phyloP scores from a whole-genome alignment of 2,888 invertebrate genomes.

The Drosophila flavopinicola region DNA sequence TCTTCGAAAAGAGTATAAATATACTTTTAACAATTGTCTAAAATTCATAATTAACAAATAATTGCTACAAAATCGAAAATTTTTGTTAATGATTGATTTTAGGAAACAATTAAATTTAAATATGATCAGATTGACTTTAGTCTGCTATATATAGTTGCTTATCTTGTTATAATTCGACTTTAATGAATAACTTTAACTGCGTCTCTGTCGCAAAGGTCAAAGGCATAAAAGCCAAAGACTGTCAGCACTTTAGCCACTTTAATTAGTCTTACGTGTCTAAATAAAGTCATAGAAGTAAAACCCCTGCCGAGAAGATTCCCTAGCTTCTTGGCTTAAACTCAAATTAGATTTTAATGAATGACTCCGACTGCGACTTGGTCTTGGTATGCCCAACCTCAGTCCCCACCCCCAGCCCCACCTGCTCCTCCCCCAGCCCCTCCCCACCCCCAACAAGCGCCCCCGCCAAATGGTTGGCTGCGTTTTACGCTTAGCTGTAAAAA shows the following conservation, averaged over 20 bases:
- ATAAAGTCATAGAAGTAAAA: slow-evolving; percentile 28
- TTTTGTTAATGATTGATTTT: too few relatives aligned
- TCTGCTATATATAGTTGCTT: too few relatives aligned
- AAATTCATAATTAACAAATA: too few relatives aligned
- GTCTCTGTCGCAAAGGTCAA: slow-evolving; percentile 79
- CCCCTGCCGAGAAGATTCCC: slow-evolving; percentile 12
- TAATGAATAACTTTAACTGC: too few relatives aligned
- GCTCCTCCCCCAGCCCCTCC: not conserved
- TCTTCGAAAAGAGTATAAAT: too few relatives aligned
- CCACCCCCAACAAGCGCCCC: slow-evolving; percentile 20
- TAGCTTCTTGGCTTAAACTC: slow-evolving; percentile 18
- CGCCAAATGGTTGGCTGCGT: slow-evolving; percentile 67
- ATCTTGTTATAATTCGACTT: too few relatives aligned
- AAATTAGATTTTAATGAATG: slow-evolving; percentile 66
- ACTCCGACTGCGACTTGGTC: slow-evolving; percentile 14
- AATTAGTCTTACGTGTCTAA: slow-evolving; percentile 24
- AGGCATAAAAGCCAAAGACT: slow-evolving; percentile 65
- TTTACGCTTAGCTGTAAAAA: slow-evolving; percentile 73
- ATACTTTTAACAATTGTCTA: too few relatives aligned
- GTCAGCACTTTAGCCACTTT: slow-evolving; percentile 32
- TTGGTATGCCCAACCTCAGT: not conserved
- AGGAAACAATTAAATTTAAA: too few relatives aligned
- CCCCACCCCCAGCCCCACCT: not conserved
- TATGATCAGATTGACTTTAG: too few relatives aligned
- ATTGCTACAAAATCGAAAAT: too few relatives aligned